A percentile compares a stretch with the other conserved stretches of the same genome.
These are phyloP conservation scores for Subanguina moxae DNA, from an alignment of 1,140 invertebrate genomes.

Conservation along the genomic window DNA sequence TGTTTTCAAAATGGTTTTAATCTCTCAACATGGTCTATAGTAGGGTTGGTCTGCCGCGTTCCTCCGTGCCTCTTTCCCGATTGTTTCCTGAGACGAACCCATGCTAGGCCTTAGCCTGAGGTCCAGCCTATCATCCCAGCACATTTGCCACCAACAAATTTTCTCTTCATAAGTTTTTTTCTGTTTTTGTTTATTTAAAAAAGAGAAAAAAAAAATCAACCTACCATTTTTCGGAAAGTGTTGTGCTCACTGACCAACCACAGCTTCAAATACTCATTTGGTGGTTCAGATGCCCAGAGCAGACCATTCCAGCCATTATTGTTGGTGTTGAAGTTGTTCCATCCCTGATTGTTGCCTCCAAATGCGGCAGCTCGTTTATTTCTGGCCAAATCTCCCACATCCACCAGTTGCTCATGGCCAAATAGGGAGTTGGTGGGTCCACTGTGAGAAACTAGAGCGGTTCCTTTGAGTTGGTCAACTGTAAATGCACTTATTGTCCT, in stretches of 20 bases:
- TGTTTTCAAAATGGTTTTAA: too few species aligned
- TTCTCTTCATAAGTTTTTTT: neutral
- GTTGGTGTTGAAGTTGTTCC: constrained; percentile 16
- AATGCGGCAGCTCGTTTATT: constrained; percentile 41
- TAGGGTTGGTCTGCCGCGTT: too few species aligned
- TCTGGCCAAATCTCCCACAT: constrained; percentile 20
- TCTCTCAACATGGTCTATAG: too few species aligned
- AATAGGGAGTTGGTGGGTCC: constrained; percentile 45
- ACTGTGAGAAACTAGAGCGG: constrained; percentile 44
- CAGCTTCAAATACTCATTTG: constrained; percentile 45
- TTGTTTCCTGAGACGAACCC: too few species aligned
- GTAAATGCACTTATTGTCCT: constrained; percentile 14
- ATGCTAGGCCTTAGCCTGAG: too few species aligned
- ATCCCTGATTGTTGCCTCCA: constrained; percentile 9
- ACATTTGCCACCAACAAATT: too few species aligned
- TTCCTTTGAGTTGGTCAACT: constrained; percentile 7
- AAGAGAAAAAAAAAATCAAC: constrained; percentile 2
- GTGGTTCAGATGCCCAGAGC: constrained; percentile 44
- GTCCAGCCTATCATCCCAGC: too few species aligned
- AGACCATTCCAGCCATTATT: constrained; percentile 40
- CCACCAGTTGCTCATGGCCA: constrained; percentile 33
- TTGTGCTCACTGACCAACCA: constrained; percentile 56
- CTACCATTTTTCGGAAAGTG: constrained; percentile 55
- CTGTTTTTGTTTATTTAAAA: constrained; percentile 9
- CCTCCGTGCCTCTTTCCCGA: too few species aligned